Percentiles rank a stretch among this genome's conserved stretches.
Conservation (phyloP, 2,113 vertebrate species). For the Nothobranchius furzeri region DNA sequence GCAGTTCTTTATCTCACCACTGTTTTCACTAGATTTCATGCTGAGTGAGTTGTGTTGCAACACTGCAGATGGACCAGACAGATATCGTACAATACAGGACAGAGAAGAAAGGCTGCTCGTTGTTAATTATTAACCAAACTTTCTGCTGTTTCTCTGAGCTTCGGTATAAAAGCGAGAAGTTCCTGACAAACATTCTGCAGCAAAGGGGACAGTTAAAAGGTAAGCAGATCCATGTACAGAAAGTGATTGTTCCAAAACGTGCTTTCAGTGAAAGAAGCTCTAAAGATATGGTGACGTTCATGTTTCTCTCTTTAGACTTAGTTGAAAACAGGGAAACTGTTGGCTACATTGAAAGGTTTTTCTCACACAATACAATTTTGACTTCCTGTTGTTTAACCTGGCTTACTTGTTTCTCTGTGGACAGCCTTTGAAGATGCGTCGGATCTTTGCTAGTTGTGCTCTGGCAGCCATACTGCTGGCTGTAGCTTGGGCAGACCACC, state of each 20-base stretch:
- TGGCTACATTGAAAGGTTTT: no score
- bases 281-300: not conserved
- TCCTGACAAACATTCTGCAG: slow-evolving; percentile 42
- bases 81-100: slow-evolving; percentile 19
- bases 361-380: not conserved
- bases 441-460: slow-evolving; percentile 63
- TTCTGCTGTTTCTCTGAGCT: slow-evolving; percentile 40
- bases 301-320: no score
- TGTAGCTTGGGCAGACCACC: slow-evolving; percentile 53
- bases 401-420: not conserved
- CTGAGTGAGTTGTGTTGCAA: slow-evolving; percentile 46
- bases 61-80: slow-evolving; percentile 24
- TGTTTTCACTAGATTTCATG: slow-evolving; percentile 1
- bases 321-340: no score
- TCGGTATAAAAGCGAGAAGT: slow-evolving; percentile 55
- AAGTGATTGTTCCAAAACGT: not conserved
- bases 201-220: slow-evolving; percentile 54
- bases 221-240: slow-evolving; percentile 40
- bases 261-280: not conserved
- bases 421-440: slow-evolving; percentile 71
- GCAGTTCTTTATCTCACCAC: not conserved
- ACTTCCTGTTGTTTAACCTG: no score
- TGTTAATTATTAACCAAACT: slow-evolving; percentile 63
- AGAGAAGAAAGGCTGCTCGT: slow-evolving; percentile 5
- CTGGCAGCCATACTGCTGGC: slow-evolving; percentile 69